Percentiles rank a stretch among this genome's conserved stretches.
These are phyloP conservation scores for Anagrus nilaparvatae DNA, from an alignment of 1,140 invertebrate species.

Conservation along the genomic window DNA sequence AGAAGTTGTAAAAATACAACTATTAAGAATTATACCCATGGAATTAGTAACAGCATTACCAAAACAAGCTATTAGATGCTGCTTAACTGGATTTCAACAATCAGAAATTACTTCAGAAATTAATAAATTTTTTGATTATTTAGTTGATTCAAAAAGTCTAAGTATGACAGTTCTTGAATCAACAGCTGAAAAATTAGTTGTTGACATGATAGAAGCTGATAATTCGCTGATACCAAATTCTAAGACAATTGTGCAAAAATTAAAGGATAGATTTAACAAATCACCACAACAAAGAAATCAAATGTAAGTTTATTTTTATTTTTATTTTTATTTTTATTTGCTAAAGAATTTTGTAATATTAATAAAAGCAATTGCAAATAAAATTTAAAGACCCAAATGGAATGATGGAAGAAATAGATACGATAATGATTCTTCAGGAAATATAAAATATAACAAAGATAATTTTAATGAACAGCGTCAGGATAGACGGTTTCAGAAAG, in stretches of 20 bases:
- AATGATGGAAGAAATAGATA: slow-evolving; percentile 14
- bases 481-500: slow-evolving; percentile 24
- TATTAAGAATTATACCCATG: slow-evolving; percentile 51
- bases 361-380: neutral
- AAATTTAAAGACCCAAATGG: slow-evolving; percentile 16
- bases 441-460: slow-evolving; percentile 21
- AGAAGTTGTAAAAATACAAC: slow-evolving; percentile 45
- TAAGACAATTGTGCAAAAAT: slow-evolving; percentile 4
- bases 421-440: slow-evolving; percentile 13
- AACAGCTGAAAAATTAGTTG: neutral
- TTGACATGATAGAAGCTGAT: neutral
- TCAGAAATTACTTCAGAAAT: slow-evolving; percentile 30
- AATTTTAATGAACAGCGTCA: slow-evolving; percentile 27
- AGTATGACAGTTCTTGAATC: slow-evolving; percentile 45
- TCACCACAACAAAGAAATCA: slow-evolving; percentile 10
- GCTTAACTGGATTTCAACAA: slow-evolving; percentile 46
- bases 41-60: slow-evolving; percentile 52
- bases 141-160: slow-evolving; percentile 42
- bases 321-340: neutral
- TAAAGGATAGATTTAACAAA: slow-evolving; percentile 3
- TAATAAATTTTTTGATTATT: slow-evolving; percentile 36
- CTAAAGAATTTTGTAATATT: neutral
- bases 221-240: slow-evolving; percentile 1
- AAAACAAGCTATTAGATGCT: slow-evolving; percentile 68
- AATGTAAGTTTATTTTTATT: slow-evolving; percentile 17